Evolutionary conservation across 1,140 invertebrate species (phyloP).

Genomic region (Lasaia peninsularis): DNA sequence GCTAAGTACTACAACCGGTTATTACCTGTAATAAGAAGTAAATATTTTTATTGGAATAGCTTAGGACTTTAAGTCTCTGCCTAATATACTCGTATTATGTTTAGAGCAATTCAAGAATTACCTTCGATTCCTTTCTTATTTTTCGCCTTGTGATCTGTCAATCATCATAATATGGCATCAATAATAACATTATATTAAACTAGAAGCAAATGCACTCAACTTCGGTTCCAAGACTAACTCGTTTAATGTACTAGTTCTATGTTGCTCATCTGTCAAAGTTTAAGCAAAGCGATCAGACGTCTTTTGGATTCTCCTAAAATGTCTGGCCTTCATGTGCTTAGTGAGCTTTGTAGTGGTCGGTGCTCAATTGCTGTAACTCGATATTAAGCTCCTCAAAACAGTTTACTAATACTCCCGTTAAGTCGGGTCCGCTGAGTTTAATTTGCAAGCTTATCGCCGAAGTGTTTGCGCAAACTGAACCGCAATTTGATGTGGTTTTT

Average conservation of each 20-base stretch:
- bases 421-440: conserved; percentile 6
- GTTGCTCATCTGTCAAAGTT: too few species aligned
- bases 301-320: neutral
- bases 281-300: neutral
- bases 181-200: too few species aligned
- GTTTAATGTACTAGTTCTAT: neutral
- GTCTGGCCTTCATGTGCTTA: neutral
- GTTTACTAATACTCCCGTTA: neutral
- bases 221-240: neutral
- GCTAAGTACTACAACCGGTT: too few species aligned
- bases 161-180: too few species aligned
- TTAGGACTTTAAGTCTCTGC: too few species aligned
- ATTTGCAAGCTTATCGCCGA: conserved; percentile 6
- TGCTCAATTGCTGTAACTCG: conserved; percentile 1
- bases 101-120: too few species aligned
- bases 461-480: neutral
- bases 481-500: neutral
- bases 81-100: too few species aligned
- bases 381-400: conserved; percentile 1
- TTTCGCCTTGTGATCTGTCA: too few species aligned
- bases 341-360: neutral
- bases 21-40: too few species aligned
- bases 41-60: too few species aligned
- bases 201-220: too few species aligned
- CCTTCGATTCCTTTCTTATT: too few species aligned